Evolutionary conservation across 2,113 vertebrate genomes (phyloP).

Genomic region (Clupea harengus): DNA sequence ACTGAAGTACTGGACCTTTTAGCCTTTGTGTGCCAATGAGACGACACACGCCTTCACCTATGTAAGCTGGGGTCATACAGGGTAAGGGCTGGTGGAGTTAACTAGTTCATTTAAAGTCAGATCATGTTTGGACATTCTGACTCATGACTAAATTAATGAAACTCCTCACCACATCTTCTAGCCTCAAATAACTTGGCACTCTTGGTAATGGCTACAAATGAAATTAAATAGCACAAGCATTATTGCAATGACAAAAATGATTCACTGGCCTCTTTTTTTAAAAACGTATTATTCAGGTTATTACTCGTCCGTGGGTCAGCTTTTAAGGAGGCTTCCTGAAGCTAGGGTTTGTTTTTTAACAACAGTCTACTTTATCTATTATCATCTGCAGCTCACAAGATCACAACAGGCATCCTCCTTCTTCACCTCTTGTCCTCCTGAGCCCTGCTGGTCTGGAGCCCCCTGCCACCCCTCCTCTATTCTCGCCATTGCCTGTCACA

Average conservation of each 20-base stretch:
- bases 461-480: slow-evolving; percentile 23
- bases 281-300: background rate
- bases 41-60: background rate
- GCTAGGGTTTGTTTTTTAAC: background rate
- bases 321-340: background rate
- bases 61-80: background rate
- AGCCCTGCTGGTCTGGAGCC: background rate
- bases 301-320: background rate
- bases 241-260: background rate
- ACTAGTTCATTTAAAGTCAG: background rate
- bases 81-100: background rate
- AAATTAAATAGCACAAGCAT: background rate
- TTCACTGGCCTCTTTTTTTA: background rate
- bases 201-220: background rate
- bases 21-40: background rate
- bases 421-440: slow-evolving; percentile 18
- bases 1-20: background rate
- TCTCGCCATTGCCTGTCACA: slow-evolving; percentile 48
- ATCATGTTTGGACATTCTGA: background rate
- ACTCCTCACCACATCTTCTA: background rate
- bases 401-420: background rate
- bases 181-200: background rate
- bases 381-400: background rate
- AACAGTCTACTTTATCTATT: background rate
- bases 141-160: background rate